A percentile compares a stretch with the other conserved stretches of the same genome.
Evolutionary conservation across 2,797 vertebrate species (phyloP).

Genomic region (Anguilla obscura): DNA sequence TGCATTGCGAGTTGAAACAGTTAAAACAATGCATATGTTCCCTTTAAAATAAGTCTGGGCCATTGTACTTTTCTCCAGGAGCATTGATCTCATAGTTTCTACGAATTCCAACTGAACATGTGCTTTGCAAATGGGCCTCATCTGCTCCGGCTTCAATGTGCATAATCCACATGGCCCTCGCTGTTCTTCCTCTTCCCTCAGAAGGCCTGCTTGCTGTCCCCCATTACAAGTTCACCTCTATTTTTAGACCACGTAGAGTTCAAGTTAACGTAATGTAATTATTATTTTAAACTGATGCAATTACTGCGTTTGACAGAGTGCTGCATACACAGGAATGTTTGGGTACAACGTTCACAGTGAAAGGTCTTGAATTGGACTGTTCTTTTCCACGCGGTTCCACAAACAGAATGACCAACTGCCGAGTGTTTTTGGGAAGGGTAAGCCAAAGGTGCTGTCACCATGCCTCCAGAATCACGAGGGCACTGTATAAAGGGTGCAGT

Average conservation of each 20-base stretch:
- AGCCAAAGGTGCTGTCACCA: background rate
- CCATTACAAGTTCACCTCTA: background rate
- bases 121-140: constrained; percentile 22
- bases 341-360: background rate
- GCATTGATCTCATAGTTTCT: background rate
- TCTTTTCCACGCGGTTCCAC: background rate
- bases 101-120: background rate
- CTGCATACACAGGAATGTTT: background rate
- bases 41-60: background rate
- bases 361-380: background rate
- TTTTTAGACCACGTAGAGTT: background rate
- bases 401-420: background rate
- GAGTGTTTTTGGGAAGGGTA: background rate
- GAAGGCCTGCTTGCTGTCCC: background rate
- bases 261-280: background rate
- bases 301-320: background rate
- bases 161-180: background rate
- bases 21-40: background rate
- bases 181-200: background rate
- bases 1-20: background rate
- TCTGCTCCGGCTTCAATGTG: background rate
- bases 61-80: background rate
- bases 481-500: background rate
- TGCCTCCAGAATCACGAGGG: background rate
- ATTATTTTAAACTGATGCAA: background rate